These are phyloP conservation scores for Eupithecia tripunctaria DNA, from an alignment of 2,888 invertebrate species.

Conservation along the genomic window DNA sequence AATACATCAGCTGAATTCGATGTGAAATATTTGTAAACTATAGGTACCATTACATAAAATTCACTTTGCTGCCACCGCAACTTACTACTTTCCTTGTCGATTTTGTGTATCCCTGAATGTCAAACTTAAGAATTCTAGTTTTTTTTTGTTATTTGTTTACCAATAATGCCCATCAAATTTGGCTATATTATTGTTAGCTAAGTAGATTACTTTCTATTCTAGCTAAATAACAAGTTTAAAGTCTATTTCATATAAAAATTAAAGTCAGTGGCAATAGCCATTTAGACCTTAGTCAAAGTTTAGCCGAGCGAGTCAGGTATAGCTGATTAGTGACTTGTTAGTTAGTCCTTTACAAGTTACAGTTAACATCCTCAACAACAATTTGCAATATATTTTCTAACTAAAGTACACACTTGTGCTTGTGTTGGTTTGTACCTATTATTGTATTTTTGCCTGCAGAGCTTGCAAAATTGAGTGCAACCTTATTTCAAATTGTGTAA, in stretches of 20 bases:
- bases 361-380: slow-evolving; percentile 4
- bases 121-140: no score
- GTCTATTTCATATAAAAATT: no score
- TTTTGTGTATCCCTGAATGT: no score
- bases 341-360: slow-evolving; percentile 15
- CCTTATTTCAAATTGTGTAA: neutral
- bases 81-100: no score
- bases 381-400: neutral
- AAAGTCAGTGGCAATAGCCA: slow-evolving; percentile 4
- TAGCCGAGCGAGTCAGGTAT: slow-evolving; percentile 20
- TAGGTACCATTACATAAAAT: no score
- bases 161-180: no score
- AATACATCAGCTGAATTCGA: no score
- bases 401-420: neutral
- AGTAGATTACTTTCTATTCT: neutral
- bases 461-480: neutral
- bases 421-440: neutral
- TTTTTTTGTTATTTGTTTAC: no score
- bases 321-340: slow-evolving; percentile 24
- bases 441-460: neutral
- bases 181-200: neutral
- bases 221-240: no score
- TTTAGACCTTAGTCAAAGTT: slow-evolving; percentile 4
- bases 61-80: no score
- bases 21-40: no score